Evolutionary conservation across 2,113 vertebrate genomes (phyloP), one percentile per base, ranked within the genome.

Genomic region (Sylvicapra grimmia): DNA sequence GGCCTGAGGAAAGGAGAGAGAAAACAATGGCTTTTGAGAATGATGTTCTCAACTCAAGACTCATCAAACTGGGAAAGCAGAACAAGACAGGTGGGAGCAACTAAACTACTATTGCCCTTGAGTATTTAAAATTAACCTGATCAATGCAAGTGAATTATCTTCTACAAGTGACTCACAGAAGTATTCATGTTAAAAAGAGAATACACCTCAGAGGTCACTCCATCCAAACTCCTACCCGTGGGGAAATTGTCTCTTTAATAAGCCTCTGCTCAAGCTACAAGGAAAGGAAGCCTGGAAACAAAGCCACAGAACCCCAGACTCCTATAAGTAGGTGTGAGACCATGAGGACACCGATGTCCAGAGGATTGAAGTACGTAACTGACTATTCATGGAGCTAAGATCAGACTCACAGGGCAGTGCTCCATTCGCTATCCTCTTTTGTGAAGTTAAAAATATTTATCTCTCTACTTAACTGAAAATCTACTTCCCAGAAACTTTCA

Each of bases 391-490:
- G n/a, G 40, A 61, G 53, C 63, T 49, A 25, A 91, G 44, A 47
- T 93, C 33, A n/a, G 93, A 59, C 19, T 72, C 65, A 6, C 0
- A 10, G n/a, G 27, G 36, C 16, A 36, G 6, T 1, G 5, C 16
- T 80, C 36, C 40, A 36, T 11, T 56, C 63, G 12, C 16, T 6
- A 21, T 29, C 7, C 21, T 53, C 8, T 47, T 58, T 16, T 49
- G 7, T 77, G 86, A 93, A 80, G 65, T 90, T 68, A 79, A 61
- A 95, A 82, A 58, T 40, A 54, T 33, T 33, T 80, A n/a, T 31
- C 54, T 83, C 65, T 90, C 91, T 61, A 10, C 33, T 79, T 85
- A 89, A 80, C 33, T 94, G 92, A 92, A 95, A 95, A 75, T 87
- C 29, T 82, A 75, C 31, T 94, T 88, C 63, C 33, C 25, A 40